Base-by-base conservation (phyloP, 2,888 invertebrate genomes). In the Lithophane ornitopus region DNA sequence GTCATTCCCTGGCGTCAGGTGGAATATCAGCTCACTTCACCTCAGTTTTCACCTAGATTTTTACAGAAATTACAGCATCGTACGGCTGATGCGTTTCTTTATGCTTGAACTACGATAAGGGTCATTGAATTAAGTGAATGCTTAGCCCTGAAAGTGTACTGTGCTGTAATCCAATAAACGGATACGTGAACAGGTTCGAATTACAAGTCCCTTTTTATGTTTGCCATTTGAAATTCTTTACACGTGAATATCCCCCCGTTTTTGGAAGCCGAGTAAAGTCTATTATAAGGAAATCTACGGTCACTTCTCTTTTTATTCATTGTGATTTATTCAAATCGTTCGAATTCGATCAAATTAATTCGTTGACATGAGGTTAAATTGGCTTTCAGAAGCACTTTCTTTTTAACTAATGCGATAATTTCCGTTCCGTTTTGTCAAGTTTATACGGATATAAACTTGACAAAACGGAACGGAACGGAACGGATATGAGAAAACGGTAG, bases 61-160 rank as follows among this genome's bases (percentile, higher is more conserved):
- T 49, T 49, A 49, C 49, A 46, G 46, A 19, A 6, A 14, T 49
- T 49, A 49, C 19, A 46, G 46, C 16, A 46, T 7, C 16, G 16
- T 16, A 4, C 46, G 46, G 49, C 19, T 49, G 16, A 2, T 49
- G n/a, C 4, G 22, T n/a, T n/a, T n/a, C 11, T 65, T 28, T 22
- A 49, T 46, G 59, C 52, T 28, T 52, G 44, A 54, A 54, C 54
- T 39, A 67, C 26, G 59, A 11, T 39, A 52, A 22, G 34, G 69
- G 26, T 61, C 59, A 22, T 0, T 26, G 41, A 22, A 9, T 22
- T 2, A 16, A 26, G 26, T 61, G 59, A 69, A 78, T 69, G 44
- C 39, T 54, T 69, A 54, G 22, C 69, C 44, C 59, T 78, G 58
- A 78, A 44, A 26, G 34, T 16, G 68, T 56, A 54, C 34, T 44